phyloP scores from a whole-genome alignment of 1,140 invertebrate genomes.

The Eumaeus atala region DNA sequence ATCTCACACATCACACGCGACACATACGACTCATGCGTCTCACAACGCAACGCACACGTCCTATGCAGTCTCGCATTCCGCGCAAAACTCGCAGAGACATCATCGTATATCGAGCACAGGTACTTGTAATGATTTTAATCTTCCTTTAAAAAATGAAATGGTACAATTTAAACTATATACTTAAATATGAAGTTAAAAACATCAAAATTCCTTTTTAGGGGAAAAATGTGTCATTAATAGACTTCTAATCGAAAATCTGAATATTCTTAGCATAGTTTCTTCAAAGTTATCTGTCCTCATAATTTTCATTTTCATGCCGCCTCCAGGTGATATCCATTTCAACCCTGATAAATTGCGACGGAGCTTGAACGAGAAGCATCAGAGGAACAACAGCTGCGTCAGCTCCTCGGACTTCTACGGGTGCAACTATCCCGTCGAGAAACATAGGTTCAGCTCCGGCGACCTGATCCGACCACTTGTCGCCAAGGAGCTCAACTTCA shows the following conservation, averaged over 20 bases:
- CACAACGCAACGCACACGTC: slow-evolving; percentile 1
- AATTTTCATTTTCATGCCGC: not conserved
- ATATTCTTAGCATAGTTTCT: no score
- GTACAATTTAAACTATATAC: no score
- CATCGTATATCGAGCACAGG: slow-evolving; percentile 66
- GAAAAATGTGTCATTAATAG: no score
- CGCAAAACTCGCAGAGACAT: slow-evolving; percentile 32
- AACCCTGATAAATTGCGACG: slow-evolving; percentile 66
- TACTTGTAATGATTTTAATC: slow-evolving; percentile 22
- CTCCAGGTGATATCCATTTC: slow-evolving; percentile 63
- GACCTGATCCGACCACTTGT: slow-evolving; percentile 62
- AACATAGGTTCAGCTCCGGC: slow-evolving; percentile 68
- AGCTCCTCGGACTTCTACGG: slow-evolving; percentile 73
- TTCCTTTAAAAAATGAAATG: no score
- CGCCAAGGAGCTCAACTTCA: slow-evolving; percentile 63
- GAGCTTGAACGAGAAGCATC: slow-evolving; percentile 73
- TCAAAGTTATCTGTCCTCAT: no score
- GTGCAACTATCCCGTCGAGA: slow-evolving; percentile 72
- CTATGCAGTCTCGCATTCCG: not conserved
- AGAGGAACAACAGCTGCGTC: slow-evolving; percentile 72
- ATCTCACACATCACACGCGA: not conserved
- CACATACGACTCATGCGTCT: not conserved
- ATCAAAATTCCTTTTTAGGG: no score
- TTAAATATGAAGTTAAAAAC: no score
- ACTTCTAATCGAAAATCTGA: no score